Evolutionary conservation across 53 echinoderm and acorn worm genomes (phyloP), one percentile per base, ranked within the genome.

Genomic region (Pentamera pediparva): DNA sequence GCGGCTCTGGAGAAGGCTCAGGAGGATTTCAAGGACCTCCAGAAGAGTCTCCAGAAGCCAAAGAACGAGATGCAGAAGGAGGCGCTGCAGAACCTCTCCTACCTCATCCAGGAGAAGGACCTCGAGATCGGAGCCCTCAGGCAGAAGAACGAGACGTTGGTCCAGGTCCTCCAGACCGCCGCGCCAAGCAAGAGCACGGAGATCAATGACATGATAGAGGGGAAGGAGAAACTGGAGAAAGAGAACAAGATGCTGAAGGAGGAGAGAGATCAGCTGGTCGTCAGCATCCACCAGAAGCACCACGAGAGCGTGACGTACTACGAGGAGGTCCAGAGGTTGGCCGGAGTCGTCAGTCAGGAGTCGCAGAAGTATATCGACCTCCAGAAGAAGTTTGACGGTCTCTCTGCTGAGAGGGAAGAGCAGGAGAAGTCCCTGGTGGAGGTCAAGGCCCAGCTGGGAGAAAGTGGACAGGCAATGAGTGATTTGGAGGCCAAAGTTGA

Each of bases 241-340:
- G 87, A 90, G 34, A 95, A 91, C 58, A 90, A 78, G 39, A 81
- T 95, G 56, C 45, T 95, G 73, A 90, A 88, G 55, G 90, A 87
- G 24, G 95, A 90, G 53, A 62, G 83, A 24, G 96, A 95, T 56
- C 96, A 95, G 55, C 78, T 95, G 2, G 83, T 95, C 4, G 96
- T 95, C 50, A 95, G 96, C 59, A 87, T 95, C 57, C 90, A 90
- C 61, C 96, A 95, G 63, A 95, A 95, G 69, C 96, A 95, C 54
- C 96, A 95, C 33, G 96, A 95, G 69, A 95, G 96, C 56, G 53
- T 95, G 15, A 81, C 90, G 5, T 95, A 95, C 40, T 95, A 95
- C 38, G 96, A 95, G 76, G 96, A 95, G 69, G 96, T 95, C 26
- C 96, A 95, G 76, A 75, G 96, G 32, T 84, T 91, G 37, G 85